phyloP scores from a whole-genome alignment of 2,797 vertebrate genomes.

The Rhyacichthys aspro region DNA sequence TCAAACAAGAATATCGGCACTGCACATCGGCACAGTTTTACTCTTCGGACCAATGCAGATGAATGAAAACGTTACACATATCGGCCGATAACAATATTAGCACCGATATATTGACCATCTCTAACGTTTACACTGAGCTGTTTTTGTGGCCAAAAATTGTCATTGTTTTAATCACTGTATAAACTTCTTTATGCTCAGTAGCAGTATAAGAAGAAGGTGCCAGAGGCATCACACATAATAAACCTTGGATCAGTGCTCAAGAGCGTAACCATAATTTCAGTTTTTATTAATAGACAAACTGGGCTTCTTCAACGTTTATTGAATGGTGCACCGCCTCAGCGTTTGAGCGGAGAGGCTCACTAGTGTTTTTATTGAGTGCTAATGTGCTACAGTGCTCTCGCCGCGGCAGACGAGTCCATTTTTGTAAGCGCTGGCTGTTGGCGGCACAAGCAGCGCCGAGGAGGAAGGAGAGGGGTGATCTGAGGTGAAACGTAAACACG shows the following conservation, averaged over 20 bases:
- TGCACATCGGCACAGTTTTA: too few relatives aligned
- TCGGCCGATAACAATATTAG: too few relatives aligned
- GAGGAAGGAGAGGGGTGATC: slow-evolving; percentile 48
- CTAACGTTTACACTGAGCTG: too few relatives aligned
- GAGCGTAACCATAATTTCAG: slow-evolving; percentile 7
- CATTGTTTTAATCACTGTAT: slow-evolving; percentile 1
- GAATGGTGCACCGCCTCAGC: background rate
- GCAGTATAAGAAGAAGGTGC: background rate
- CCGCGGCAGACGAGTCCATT: slow-evolving; percentile 29
- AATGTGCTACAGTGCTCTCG: slow-evolving; percentile 35
- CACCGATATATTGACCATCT: too few relatives aligned
- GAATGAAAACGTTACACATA: too few relatives aligned
- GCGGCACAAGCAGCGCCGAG: slow-evolving; percentile 29
- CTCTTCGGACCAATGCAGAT: too few relatives aligned
- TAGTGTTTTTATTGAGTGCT: slow-evolving; percentile 36
- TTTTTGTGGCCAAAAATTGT: too few relatives aligned
- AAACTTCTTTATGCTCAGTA: background rate
- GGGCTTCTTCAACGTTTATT: slow-evolving; percentile 4
- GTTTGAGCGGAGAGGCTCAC: slow-evolving; percentile 20
- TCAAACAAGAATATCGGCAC: too few relatives aligned
- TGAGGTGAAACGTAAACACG: slow-evolving; percentile 70
- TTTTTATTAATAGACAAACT: background rate
- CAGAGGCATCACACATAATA: slow-evolving; percentile 7
- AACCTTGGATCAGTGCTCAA: background rate
- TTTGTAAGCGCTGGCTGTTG: slow-evolving; percentile 40